Evolutionary conservation across 35 echinoderm and acorn worm genomes (phyloP).

Genomic region (Apostichopus parvimensis): DNA sequence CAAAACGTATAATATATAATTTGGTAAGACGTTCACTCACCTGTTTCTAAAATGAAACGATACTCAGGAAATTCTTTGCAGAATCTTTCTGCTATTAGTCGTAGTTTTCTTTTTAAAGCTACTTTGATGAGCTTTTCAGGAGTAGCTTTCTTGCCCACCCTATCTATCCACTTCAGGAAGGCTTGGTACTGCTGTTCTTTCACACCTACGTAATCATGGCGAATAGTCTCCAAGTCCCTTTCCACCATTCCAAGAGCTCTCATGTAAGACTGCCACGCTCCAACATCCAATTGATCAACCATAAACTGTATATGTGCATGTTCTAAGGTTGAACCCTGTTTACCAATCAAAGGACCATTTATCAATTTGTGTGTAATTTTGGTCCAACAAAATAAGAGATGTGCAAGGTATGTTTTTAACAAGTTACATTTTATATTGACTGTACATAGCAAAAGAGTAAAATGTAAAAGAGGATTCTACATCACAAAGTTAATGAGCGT

Average conservation of each 20-base stretch:
- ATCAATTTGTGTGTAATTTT: too few species aligned
- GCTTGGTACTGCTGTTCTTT: neutral
- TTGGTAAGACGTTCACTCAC: neutral
- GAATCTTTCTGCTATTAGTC: neutral
- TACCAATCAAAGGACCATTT: too few species aligned
- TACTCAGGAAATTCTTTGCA: slow-evolving; percentile 1
- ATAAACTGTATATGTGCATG: neutral
- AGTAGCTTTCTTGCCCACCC: neutral
- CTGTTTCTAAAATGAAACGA: neutral
- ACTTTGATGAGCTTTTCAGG: neutral
- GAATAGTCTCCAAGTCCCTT: neutral
- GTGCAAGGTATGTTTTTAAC: too few species aligned
- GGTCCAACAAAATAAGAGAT: too few species aligned
- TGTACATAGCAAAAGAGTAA: too few species aligned
- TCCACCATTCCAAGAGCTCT: neutral
- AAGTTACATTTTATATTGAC: too few species aligned
- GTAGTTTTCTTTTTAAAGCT: neutral
- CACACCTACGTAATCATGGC: neutral
- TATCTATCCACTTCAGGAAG: neutral
- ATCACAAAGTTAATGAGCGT: too few species aligned
- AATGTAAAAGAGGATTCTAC: too few species aligned
- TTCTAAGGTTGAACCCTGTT: neutral
- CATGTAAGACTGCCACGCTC: neutral
- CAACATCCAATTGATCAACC: neutral
- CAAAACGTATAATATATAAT: too few species aligned